Conservation (phyloP, 1,140 invertebrate species). For the Nasonia giraulti region DNA sequence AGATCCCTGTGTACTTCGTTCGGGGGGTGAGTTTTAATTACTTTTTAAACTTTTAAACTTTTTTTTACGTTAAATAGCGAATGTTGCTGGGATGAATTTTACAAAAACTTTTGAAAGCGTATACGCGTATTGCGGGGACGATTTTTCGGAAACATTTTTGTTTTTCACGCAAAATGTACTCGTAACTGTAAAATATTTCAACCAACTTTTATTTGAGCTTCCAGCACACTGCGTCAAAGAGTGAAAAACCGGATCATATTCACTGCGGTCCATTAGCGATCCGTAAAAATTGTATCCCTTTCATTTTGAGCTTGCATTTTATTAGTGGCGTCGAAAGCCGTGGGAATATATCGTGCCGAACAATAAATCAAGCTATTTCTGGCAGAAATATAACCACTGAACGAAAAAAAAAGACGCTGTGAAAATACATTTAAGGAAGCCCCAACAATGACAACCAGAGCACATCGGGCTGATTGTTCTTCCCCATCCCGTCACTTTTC, state of each 20-base stretch:
- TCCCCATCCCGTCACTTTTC: neutral
- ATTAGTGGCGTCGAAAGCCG: neutral
- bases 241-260: no score
- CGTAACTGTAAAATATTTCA: no score
- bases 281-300: neutral
- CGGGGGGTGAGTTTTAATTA: neutral
- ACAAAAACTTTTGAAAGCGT: no score
- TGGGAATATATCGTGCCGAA: neutral
- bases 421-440: conserved; percentile 23
- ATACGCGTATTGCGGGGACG: no score
- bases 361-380: neutral
- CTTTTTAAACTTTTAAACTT: no score
- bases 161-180: no score
- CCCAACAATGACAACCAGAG: conserved; percentile 12
- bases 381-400: neutral
- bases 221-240: no score
- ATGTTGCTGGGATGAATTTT: no score
- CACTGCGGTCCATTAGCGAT: neutral
- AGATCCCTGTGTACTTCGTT: no score
- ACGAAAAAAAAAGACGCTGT: neutral
- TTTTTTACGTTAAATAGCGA: no score
- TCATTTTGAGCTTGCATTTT: neutral
- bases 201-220: no score
- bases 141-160: no score
- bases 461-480: conserved; percentile 33